A percentile compares a stretch with the other conserved stretches of the same genome.
Evolutionary conservation across 2,113 vertebrate genomes (phyloP).

Genomic region (Hystrix brachyura): DNA sequence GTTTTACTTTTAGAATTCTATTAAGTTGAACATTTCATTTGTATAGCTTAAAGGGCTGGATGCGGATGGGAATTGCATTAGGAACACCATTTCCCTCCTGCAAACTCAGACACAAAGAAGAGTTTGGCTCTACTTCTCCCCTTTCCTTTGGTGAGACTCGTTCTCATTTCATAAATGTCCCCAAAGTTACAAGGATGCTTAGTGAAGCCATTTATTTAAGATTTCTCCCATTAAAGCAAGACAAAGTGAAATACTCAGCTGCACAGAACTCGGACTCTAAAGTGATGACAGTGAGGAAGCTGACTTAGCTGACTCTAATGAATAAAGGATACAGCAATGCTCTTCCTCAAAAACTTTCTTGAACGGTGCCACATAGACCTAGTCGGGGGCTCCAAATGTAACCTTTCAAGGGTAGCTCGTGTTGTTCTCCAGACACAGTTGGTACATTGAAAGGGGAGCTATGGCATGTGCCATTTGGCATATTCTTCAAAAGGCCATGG

Average conservation of each 20-base stretch:
- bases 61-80: conserved; percentile 68
- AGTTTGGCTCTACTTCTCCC: neutral
- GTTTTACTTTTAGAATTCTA: conserved; percentile 79
- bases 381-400: neutral
- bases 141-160: neutral
- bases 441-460: conserved; percentile 14
- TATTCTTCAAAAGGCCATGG: conserved; percentile 58
- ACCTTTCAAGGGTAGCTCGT: neutral
- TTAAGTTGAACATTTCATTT: conserved; percentile 71
- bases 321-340: neutral
- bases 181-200: neutral
- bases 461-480: neutral
- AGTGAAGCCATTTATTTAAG: neutral
- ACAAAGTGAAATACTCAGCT: neutral
- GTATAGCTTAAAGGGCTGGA: conserved; percentile 67
- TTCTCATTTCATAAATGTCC: neutral
- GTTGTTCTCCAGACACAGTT: neutral
- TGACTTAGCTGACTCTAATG: conserved; percentile 8
- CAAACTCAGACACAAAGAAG: conserved; percentile 47
- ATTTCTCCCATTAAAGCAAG: neutral
- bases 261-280: neutral
- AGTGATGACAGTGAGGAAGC: neutral
- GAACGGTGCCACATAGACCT: neutral
- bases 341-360: conserved; percentile 24
- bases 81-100: conserved; percentile 40